A percentile compares a stretch with the other conserved stretches of the same genome.
Conservation (phyloP, 2,797 vertebrate genomes). For the Euphonia xanthogaster region DNA sequence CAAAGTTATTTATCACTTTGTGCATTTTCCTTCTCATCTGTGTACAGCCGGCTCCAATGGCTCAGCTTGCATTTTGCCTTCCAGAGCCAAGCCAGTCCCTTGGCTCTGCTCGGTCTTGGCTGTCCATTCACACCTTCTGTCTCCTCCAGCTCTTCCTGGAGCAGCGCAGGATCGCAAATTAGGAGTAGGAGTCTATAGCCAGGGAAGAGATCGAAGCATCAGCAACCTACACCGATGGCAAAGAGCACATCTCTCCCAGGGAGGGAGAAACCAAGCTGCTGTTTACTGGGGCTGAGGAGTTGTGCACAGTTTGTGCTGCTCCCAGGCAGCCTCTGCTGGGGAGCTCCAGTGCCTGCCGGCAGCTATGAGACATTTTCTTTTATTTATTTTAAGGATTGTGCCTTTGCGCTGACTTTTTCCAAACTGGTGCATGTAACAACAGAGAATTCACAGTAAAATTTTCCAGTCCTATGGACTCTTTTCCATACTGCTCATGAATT, state of each 20-base stretch:
- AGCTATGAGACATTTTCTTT: not conserved
- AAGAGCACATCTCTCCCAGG: not conserved
- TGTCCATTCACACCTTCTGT: constrained; percentile 73
- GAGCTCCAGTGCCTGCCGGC: not conserved
- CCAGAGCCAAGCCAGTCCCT: constrained; percentile 65
- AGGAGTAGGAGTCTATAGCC: not conserved
- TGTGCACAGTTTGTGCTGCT: not conserved
- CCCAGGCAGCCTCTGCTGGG: constrained; percentile 33
- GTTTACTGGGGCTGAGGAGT: not conserved
- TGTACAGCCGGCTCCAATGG: constrained; percentile 71
- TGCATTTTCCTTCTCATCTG: constrained; percentile 75
- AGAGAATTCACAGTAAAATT: constrained; percentile 28
- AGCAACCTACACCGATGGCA: not conserved
- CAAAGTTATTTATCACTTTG: constrained; percentile 75
- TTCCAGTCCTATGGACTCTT: constrained; percentile 27
- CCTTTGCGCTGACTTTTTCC: not conserved
- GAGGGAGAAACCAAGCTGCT: not conserved
- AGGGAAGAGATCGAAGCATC: constrained; percentile 6
- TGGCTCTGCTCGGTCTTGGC: constrained; percentile 65
- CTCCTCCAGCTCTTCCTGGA: constrained; percentile 69
- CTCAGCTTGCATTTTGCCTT: constrained; percentile 73
- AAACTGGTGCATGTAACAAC: constrained; percentile 19
- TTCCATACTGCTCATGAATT: constrained; percentile 15
- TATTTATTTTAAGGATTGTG: constrained; percentile 33
- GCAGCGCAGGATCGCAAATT: not conserved